Evolutionary conservation across 1,140 invertebrate genomes (phyloP), one percentile per base, ranked within the genome.

Genomic region (Psix sp.): DNA sequence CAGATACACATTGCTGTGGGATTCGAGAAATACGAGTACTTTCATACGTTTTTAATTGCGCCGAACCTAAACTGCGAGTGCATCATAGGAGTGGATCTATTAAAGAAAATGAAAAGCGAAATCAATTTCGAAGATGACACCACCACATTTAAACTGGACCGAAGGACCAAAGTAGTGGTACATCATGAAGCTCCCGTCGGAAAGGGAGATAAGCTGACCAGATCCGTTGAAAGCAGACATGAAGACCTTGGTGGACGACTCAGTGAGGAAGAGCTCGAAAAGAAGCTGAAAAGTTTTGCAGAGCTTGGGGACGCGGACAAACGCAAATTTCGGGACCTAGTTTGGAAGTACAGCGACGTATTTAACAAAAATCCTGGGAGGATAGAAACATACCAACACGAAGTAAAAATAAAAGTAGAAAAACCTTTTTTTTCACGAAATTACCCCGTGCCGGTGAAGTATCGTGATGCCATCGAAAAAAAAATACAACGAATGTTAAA

Each of bases 401-500:
- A 33, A 46, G 42, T 78, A 5, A 38, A 71, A 31, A 9, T 79
- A 14, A 48, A 52, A 3, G 45, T 67, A 15, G n/a, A 20, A 0
- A 42, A 11, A 38, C 75, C 56, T 2, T 77, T 68, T 21, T 15
- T 36, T 2, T 11, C 18, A 6, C 24, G 51, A 14, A 17, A 51
- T 1, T 78, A 80, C 39, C 74, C 76, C 0, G 57, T 80, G 6
- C 65, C 74, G 4, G 17, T 52, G 5, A 20, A 40, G 13, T 24
- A 66, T 10, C 21, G 71, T 1, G 26, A 66, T 7, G 48, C 31
- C 15, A 72, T 75, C 0, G 48, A 67, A 1, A 14, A 24, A n/a
- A 29, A 62, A 11, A 57, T 77, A 1, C 9, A 54, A 1, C 10
- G 29, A 21, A 77, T 78, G 71, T 18, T 80, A 6, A n/a, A 73